Base-by-base conservation (phyloP, 2,797 vertebrate species). In the Acridotheres tristis region DNA sequence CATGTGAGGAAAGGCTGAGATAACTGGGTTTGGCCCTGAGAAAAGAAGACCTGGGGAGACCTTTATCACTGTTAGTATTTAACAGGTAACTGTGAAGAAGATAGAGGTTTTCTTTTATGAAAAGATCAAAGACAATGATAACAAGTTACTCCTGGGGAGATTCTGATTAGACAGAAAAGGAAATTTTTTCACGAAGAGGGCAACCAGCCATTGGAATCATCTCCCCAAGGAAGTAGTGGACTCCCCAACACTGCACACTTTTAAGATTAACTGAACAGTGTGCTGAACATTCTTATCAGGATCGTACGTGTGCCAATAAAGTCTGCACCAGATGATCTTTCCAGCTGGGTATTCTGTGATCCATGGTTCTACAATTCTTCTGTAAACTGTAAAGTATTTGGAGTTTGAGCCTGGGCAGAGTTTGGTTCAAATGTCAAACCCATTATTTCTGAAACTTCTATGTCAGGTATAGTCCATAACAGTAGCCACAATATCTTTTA, bases 71-170 rank as follows among this genome's bases (percentile, higher is more conserved):
- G 9, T 38, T 38, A 42, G 11, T 57, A 66, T 62, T 57, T 71
- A 57, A 32, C 1, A 16, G 0, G 0, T 9, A 40, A 15, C 17
- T 51, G n/a, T 6, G 17, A 71, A 48, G 34, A 67, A 34, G 32
- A 27, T 6, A 48, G 55, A 73, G 10, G 26, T 16, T 78, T 59
- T 55, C 7, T 43, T 73, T 74, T 21, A n/a, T 11, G 45, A 63
- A 73, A 68, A 74, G 25, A 58, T 22, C 11, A 62, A 47, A 48
- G 7, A 4, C 19, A 53, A 25, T 43, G 16, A 9, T 34, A 38
- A 45, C 16, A 71, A 43, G 7, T 68, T 63, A 54, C 19, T 69
- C 19, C 10, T 34, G 14, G 14, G 47, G 10, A 74, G 7, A 69
- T 50, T 87, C 36, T 10, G 7, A 13, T 32, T 71, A 18, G 30